Base-by-base conservation (phyloP, 2,888 invertebrate genomes). In the Drosophila suboccidentalis region DNA sequence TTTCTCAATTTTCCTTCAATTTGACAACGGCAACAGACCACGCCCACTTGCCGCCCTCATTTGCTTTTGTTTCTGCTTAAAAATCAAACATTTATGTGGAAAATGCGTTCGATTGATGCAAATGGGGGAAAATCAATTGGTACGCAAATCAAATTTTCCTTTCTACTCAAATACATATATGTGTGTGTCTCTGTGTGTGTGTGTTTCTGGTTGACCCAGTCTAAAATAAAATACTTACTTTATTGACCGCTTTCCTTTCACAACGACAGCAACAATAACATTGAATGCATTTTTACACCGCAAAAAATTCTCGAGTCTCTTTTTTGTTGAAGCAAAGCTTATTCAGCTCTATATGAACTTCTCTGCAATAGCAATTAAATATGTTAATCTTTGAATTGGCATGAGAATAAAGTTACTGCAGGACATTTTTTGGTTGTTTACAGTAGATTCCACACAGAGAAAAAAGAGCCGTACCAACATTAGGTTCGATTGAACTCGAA, bases 211-310 rank as follows among this genome's bases (percentile, higher is more conserved):
- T 22, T 81, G 86, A 84, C 82, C 87, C 66, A 74, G 81, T 84
- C 81, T 70, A 65, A 83, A 78, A 73, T 75, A 62, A 68, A 81
- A 78, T 73, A 61, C 61, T 50, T 61, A 51, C 58, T 80, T 71
- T 81, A 82, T 81, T 81, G 84, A 75, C 73, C 78, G 75, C 44
- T 75, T 72, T 73, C 32, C 61, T 34, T 39, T n/a, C 32, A 44
- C 58, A 57, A 41, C 43, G 19, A 34, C 19, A 54, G 38, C 43
- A 44, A 43, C 54, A 55, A 15, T 10, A 15, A 10, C 54, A 55
- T 32, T 36, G 36, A 36, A 34, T 36, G 43, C 62, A 47, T 17
- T 46, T 43, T 13, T 58, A 41, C 63, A 63, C 63, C 57, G 57
- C 4, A 32, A 15, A 22, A 63, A 47, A 62, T 29, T n/a, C 10